Conservation (phyloP, 2,113 vertebrate species). For the Promerops cafer region DNA sequence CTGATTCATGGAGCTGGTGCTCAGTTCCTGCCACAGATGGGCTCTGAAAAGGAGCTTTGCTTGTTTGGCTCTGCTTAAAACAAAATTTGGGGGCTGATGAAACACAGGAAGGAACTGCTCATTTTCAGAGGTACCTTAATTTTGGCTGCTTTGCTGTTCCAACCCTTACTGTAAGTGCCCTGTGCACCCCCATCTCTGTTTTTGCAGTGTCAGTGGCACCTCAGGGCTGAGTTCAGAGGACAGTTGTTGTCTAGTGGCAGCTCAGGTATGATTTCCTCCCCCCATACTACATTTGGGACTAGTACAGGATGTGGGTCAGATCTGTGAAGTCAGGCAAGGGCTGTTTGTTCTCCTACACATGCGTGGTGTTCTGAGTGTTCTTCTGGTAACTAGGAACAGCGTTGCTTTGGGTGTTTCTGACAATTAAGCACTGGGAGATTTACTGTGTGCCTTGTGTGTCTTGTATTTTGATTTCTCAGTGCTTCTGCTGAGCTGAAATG, state of each 20-base stretch:
- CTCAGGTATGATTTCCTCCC: not conserved
- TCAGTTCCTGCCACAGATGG: constrained; percentile 1
- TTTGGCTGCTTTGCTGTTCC: not conserved
- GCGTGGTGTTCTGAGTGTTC: not conserved
- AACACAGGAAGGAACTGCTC: not conserved
- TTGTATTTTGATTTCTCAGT: not conserved
- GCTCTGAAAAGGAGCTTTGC: not conserved
- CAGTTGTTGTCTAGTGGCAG: not conserved
- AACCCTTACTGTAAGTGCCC: not conserved
- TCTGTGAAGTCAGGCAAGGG: not conserved
- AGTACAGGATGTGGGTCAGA: constrained; percentile 47
- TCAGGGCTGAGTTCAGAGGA: not conserved
- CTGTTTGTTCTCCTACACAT: not conserved
- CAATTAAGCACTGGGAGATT: not conserved
- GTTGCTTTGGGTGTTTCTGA: not conserved
- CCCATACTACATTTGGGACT: not conserved
- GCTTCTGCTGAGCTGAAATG: not conserved
- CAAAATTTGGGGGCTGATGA: not conserved
- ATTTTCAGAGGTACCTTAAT: not conserved
- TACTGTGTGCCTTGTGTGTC: not conserved
- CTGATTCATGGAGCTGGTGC: not conserved
- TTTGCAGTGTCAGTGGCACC: not conserved
- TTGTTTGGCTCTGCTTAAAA: constrained; percentile 4
- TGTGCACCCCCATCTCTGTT: not conserved
- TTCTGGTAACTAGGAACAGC: not conserved